These are phyloP conservation scores for Hoplodrina blanda DNA, from an alignment of 2,888 invertebrate species.

Conservation along the genomic window DNA sequence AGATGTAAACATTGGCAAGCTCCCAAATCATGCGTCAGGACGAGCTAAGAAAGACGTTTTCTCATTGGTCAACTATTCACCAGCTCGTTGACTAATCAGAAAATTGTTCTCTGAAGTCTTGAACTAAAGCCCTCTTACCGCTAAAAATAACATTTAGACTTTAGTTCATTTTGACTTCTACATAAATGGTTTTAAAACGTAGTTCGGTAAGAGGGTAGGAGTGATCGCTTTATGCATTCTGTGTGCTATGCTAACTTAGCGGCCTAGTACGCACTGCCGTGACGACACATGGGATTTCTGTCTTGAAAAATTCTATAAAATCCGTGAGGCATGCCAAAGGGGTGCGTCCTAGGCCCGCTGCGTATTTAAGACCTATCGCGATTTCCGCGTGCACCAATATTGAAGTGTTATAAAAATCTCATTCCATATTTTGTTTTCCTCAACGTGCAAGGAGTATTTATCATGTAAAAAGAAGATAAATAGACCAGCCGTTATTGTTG, in stretches of 20 bases:
- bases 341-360: conserved; percentile 42
- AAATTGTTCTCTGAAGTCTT: conserved; percentile 25
- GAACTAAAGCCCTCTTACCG: conserved; percentile 40
- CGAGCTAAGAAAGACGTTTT: conserved; percentile 29
- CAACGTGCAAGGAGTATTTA: conserved; percentile 27
- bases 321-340: background rate
- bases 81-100: conserved; percentile 39
- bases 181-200: conserved; percentile 31
- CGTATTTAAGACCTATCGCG: conserved; percentile 72
- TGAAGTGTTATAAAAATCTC: conserved; percentile 18
- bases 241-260: conserved; percentile 74
- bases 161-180: conserved; percentile 29
- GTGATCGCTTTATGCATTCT: conserved; percentile 70
- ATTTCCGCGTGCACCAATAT: conserved; percentile 63
- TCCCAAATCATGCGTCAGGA: conserved; percentile 53
- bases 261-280: background rate
- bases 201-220: conserved; percentile 56
- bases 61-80: conserved; percentile 37
- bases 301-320: background rate
- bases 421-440: conserved; percentile 31
- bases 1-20: conserved; percentile 56
- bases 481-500: conserved; percentile 40
- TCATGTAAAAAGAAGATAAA: conserved; percentile 42
- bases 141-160: conserved; percentile 39
- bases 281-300: background rate